Evolutionary conservation across 2,888 invertebrate genomes (phyloP).

Genomic region (Parapristionchus giblindavisi): DNA sequence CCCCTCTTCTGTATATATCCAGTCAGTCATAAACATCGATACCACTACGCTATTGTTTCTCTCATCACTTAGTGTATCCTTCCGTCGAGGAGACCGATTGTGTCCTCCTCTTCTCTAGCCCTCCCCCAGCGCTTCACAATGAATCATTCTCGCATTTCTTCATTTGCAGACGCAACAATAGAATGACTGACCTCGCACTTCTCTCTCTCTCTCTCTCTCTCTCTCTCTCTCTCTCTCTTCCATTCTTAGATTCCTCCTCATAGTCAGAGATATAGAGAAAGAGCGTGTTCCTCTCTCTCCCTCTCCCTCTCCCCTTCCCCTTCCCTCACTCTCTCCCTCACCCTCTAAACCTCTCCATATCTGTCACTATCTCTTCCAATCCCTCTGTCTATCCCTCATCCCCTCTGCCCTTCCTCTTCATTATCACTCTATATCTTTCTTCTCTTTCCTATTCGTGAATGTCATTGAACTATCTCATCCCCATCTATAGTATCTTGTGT

Average conservation of each 20-base stretch:
- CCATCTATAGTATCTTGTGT: too few relatives aligned
- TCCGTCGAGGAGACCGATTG: neutral
- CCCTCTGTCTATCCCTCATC: neutral
- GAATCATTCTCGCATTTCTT: neutral
- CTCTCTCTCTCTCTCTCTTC: conserved; percentile 15
- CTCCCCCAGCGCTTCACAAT: too few relatives aligned
- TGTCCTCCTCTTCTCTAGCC: too few relatives aligned
- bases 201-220: conserved; percentile 35
- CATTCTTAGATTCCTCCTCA: conserved; percentile 30
- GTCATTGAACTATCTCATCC: too few relatives aligned
- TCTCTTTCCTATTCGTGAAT: too few relatives aligned
- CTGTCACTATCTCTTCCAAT: neutral
- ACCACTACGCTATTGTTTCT: too few relatives aligned
- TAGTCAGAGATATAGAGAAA: neutral
- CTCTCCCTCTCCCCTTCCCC: neutral
- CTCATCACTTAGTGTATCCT: neutral
- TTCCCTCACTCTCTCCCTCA: conserved; percentile 24
- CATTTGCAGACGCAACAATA: neutral
- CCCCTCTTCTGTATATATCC: too few relatives aligned
- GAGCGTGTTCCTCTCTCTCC: neutral
- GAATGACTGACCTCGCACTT: neutral
- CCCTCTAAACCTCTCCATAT: conserved; percentile 2
- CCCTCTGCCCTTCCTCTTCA: conserved; percentile 1
- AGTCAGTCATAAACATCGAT: too few relatives aligned
- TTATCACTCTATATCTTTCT: too few relatives aligned